A percentile compares a stretch with the other conserved stretches of the same genome.
Conservation (phyloP, 2,797 vertebrate species). For the Pampus argenteus region DNA sequence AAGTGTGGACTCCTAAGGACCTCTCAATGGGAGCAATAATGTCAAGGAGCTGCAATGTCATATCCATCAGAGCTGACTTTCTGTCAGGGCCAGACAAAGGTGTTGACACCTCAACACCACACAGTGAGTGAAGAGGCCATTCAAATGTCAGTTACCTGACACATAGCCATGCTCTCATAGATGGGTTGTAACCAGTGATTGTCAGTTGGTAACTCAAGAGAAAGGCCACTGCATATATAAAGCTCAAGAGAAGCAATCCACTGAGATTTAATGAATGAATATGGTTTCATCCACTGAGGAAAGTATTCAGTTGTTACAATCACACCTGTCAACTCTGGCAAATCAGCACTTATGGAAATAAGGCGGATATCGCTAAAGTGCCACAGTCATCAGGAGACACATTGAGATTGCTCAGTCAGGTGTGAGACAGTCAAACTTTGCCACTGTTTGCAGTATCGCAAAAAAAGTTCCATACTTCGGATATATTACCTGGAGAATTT, state of each 20-base stretch:
- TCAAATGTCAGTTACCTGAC: slow-evolving; percentile 80
- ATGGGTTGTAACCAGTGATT: slow-evolving; percentile 79
- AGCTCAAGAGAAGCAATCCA: slow-evolving; percentile 52
- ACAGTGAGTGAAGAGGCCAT: slow-evolving; percentile 77
- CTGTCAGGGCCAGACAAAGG: slow-evolving; percentile 86
- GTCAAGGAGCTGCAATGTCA: slow-evolving; percentile 82
- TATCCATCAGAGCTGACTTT: slow-evolving; percentile 84
- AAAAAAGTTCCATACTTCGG: slow-evolving; percentile 26
- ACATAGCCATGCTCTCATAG: slow-evolving; percentile 74
- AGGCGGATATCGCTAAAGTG: slow-evolving; percentile 34
- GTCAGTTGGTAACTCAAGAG: slow-evolving; percentile 78
- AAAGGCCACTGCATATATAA: slow-evolving; percentile 84
- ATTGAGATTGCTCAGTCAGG: slow-evolving; percentile 40
- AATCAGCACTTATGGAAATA: slow-evolving; percentile 62
- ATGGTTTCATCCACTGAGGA: slow-evolving; percentile 59
- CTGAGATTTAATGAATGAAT: slow-evolving; percentile 68
- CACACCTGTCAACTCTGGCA: slow-evolving; percentile 71
- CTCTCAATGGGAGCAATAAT: slow-evolving; percentile 78
- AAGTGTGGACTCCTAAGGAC: slow-evolving; percentile 62
- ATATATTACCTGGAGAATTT: slow-evolving; percentile 5
- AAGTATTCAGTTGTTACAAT: slow-evolving; percentile 70
- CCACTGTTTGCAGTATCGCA: slow-evolving; percentile 11
- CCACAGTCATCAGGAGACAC: slow-evolving; percentile 39
- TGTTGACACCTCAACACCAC: slow-evolving; percentile 81
- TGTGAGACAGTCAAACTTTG: slow-evolving; percentile 41